These are phyloP conservation scores for Drosophila siamana DNA, from an alignment of 2,888 invertebrate species.

Conservation along the genomic window DNA sequence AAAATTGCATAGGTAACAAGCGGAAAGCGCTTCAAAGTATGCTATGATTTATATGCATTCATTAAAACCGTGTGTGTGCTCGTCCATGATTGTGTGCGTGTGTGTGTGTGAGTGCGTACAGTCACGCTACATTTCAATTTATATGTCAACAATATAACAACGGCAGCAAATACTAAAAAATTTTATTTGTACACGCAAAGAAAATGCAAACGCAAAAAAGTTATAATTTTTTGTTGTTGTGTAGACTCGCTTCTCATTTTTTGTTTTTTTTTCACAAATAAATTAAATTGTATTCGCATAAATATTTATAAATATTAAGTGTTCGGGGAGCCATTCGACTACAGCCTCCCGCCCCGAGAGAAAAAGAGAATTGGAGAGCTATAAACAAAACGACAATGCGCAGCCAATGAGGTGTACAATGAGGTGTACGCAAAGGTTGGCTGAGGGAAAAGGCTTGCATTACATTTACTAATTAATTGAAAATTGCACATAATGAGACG, in stretches of 20 bases:
- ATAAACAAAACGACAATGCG: constrained; percentile 26
- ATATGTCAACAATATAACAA: constrained; percentile 73
- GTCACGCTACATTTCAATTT: constrained; percentile 73
- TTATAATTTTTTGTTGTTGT: constrained; percentile 19
- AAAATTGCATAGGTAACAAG: constrained; percentile 71
- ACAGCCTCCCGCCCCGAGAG: constrained; percentile 12
- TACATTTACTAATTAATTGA: constrained; percentile 80
- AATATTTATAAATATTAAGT: constrained; percentile 81
- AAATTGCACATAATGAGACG: constrained; percentile 71
- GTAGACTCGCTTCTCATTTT: constrained; percentile 17
- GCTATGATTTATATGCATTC: constrained; percentile 72
- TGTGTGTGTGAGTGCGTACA: constrained; percentile 17
- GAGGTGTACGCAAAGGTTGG: not conserved
- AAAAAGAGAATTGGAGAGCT: not conserved
- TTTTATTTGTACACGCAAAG: constrained; percentile 53
- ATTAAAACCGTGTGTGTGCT: constrained; percentile 33
- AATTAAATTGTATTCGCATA: constrained; percentile 76
- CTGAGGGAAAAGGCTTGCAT: constrained; percentile 47
- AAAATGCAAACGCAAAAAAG: constrained; percentile 54
- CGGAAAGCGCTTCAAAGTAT: constrained; percentile 70
- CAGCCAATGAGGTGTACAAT: constrained; percentile 1
- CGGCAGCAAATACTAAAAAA: constrained; percentile 64
- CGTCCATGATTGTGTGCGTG: constrained; percentile 2
- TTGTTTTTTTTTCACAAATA: constrained; percentile 65
- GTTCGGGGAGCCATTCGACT: constrained; percentile 71